Evolutionary conservation across 1,140 invertebrate species (phyloP).

Genomic region (Dryas iulia): DNA sequence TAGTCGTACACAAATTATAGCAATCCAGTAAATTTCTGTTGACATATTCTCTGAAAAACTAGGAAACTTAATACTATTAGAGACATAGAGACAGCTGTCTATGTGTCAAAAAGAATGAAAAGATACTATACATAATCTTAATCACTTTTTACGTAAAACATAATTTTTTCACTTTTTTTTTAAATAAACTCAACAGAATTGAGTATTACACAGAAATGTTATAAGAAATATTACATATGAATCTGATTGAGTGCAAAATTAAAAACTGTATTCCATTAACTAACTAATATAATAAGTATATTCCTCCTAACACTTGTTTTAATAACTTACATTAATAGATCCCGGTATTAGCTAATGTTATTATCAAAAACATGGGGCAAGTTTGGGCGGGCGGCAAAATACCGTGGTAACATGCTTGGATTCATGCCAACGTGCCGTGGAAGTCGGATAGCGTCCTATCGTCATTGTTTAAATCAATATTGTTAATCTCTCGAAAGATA

Average conservation of each 20-base stretch:
- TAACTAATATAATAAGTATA: neutral
- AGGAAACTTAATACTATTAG: slow-evolving; percentile 26
- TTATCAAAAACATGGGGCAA: slow-evolving; percentile 42
- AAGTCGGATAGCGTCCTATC: slow-evolving; percentile 47
- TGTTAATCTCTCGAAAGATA: neutral
- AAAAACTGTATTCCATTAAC: no score
- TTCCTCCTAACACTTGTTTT: neutral
- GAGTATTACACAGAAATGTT: no score
- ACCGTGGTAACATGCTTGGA: slow-evolving; percentile 60
- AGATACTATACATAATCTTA: neutral
- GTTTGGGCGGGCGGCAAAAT: slow-evolving; percentile 38
- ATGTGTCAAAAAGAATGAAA: neutral
- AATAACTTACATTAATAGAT: slow-evolving; percentile 19
- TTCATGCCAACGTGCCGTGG: slow-evolving; percentile 55
- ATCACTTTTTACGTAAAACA: neutral
- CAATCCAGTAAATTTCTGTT: neutral
- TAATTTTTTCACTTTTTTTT: neutral
- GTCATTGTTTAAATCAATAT: slow-evolving; percentile 48
- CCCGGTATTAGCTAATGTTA: slow-evolving; percentile 33
- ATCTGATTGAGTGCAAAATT: no score
- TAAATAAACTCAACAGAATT: no score
- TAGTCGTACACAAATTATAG: no score
- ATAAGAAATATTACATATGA: no score
- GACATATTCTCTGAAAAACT: neutral
- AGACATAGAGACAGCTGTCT: slow-evolving; percentile 26